phyloP scores from a whole-genome alignment of 2,113 vertebrate genomes.

The Notechis scutatus region DNA sequence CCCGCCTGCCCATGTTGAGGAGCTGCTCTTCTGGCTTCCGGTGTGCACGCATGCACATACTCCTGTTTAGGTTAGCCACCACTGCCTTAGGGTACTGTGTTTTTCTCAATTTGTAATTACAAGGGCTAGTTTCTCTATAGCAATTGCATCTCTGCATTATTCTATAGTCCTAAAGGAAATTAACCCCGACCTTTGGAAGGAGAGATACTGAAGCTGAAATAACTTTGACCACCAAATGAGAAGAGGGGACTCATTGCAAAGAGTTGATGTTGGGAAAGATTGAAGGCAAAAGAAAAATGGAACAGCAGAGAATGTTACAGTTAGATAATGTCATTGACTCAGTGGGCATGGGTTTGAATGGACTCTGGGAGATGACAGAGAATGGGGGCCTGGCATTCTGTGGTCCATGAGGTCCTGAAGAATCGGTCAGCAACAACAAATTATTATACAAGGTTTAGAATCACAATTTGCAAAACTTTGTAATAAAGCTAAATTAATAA shows the following conservation, averaged over 20 bases:
- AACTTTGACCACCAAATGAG: no score
- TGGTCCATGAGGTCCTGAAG: background rate
- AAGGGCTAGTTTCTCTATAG: background rate
- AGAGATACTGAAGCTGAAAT: no score
- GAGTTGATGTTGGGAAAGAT: no score
- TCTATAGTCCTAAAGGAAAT: background rate
- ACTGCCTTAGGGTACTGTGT: background rate
- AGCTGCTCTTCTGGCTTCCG: no score
- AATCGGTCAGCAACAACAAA: background rate
- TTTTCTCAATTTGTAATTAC: background rate
- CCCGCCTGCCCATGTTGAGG: no score
- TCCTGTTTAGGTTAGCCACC: no score
- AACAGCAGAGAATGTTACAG: background rate
- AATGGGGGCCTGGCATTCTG: background rate
- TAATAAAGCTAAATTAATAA: background rate
- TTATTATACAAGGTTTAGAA: background rate
- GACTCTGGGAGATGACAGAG: background rate
- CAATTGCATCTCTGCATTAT: background rate
- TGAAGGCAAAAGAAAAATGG: background rate
- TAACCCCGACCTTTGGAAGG: no score
- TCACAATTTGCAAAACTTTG: background rate
- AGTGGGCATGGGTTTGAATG: background rate
- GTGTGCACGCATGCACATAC: no score
- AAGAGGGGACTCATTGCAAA: no score
- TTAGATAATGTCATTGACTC: background rate